Evolutionary conservation across 2,888 invertebrate species (phyloP).

Genomic region (Pyrrhia umbra): DNA sequence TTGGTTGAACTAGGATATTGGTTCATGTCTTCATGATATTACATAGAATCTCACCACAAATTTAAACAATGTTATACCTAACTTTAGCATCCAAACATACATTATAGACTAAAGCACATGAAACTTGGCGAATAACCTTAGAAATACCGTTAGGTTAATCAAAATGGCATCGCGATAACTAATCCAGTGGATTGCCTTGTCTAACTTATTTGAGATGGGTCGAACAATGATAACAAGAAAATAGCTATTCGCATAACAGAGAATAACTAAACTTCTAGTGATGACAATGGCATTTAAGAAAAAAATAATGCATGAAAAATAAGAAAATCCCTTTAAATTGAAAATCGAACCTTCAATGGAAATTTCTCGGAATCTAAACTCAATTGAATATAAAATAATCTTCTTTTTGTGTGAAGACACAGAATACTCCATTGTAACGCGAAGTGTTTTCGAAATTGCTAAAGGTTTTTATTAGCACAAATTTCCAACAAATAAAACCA

Average conservation of each 20-base stretch:
- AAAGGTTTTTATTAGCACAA: too few relatives aligned
- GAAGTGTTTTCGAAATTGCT: too few relatives aligned
- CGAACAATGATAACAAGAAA: constrained; percentile 57
- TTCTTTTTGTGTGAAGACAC: too few relatives aligned
- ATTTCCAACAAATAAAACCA: too few relatives aligned
- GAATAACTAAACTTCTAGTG: constrained; percentile 25
- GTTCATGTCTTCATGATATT: neutral
- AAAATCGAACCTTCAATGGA: neutral
- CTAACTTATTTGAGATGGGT: constrained; percentile 65
- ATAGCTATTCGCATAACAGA: constrained; percentile 29
- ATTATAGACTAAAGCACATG: constrained; percentile 47
- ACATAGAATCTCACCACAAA: constrained; percentile 1
- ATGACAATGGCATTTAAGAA: constrained; percentile 29
- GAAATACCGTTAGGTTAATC: constrained; percentile 55
- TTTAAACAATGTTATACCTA: constrained; percentile 11
- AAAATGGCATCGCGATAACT: constrained; percentile 60
- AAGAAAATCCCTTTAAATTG: neutral
- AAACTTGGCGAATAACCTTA: constrained; percentile 50
- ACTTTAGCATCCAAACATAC: constrained; percentile 40
- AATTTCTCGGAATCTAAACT: neutral
- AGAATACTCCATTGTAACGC: too few relatives aligned
- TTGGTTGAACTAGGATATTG: neutral
- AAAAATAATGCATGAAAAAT: neutral
- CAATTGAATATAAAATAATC: too few relatives aligned
- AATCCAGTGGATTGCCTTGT: constrained; percentile 60